Percentiles rank a stretch among this genome's conserved stretches.
Evolutionary conservation across 2,113 vertebrate genomes (phyloP).

Genomic region (Fulmarus glacialis): DNA sequence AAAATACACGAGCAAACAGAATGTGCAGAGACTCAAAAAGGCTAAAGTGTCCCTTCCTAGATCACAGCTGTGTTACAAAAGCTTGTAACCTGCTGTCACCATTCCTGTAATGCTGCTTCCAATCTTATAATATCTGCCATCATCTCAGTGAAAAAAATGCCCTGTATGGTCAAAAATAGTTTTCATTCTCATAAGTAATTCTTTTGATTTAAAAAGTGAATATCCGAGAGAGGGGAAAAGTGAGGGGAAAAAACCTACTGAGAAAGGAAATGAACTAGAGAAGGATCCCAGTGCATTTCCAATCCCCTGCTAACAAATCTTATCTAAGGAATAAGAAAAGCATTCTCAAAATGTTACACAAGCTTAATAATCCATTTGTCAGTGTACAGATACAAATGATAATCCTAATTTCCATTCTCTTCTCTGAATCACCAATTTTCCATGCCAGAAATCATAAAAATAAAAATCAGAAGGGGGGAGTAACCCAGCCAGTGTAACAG

Average conservation of each 20-base stretch:
- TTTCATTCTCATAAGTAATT: background rate
- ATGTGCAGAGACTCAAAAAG: background rate
- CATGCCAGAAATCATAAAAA: background rate
- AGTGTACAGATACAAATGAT: background rate
- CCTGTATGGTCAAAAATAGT: background rate
- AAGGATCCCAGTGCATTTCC: background rate
- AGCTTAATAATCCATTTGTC: background rate
- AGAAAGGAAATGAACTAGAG: background rate
- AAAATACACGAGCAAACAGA: background rate
- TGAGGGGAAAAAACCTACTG: background rate
- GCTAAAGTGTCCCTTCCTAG: background rate
- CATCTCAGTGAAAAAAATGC: background rate
- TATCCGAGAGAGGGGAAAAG: background rate
- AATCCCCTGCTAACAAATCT: background rate
- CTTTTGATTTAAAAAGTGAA: constrained; percentile 2
- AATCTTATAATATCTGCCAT: background rate
- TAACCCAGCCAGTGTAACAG: background rate
- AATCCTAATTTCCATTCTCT: background rate
- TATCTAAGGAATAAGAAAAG: background rate
- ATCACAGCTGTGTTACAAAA: background rate
- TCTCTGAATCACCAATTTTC: background rate
- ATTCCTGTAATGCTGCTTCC: background rate
- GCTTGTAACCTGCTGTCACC: background rate
- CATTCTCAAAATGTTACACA: background rate
- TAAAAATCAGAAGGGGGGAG: background rate